Base-by-base conservation (phyloP, 2,797 vertebrate genomes). In the Aplochiton taeniatus region DNA sequence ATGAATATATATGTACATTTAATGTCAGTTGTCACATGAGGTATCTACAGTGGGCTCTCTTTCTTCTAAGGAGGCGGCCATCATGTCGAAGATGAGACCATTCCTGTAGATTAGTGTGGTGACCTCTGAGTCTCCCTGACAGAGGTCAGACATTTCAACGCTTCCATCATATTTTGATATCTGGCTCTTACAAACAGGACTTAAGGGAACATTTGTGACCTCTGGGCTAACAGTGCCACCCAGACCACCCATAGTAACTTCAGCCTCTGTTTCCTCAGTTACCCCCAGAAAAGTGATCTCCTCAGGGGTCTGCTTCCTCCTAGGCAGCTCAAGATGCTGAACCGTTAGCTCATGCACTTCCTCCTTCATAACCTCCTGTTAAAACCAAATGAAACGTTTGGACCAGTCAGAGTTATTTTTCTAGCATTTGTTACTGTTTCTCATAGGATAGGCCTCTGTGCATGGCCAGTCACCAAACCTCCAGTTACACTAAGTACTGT, bases 31-130 rank as follows among this genome's bases (percentile, higher is more conserved):
- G 31, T 31, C 6, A 31, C 2, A 31, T 31, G 2, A 31, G 31
- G 13, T 10, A 44, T 53, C 47, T 55, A 65, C 8, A 60, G 18
- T 47, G 31, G n/a, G 0, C 42, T 58, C 4, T 43, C 52, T 4
- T 11, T 69, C 66, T 73, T 61, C 82, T 53, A 68, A 7, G 0
- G 45, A 83, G 13, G 83, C 84, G 3, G 59, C 49, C 66, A 82
- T 89, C 50, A 81, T 54, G 16, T 90, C 85, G 14, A 90, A 88
- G 58, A 90, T 81, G 50, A 86, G 79, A 47, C 90, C 81, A 1
- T 88, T 89, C 68, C 68, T 89, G 78, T 89, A 90, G 13, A 80
- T 73, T 55, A 87, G 50, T 61, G 68, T 57, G 7, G 77, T 61
- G 0, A 85, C 83, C 42, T 88, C 85, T 1, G 61, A 71, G 12